phyloP scores from a whole-genome alignment of 2,797 vertebrate species.

The Coregonus suidteri region DNA sequence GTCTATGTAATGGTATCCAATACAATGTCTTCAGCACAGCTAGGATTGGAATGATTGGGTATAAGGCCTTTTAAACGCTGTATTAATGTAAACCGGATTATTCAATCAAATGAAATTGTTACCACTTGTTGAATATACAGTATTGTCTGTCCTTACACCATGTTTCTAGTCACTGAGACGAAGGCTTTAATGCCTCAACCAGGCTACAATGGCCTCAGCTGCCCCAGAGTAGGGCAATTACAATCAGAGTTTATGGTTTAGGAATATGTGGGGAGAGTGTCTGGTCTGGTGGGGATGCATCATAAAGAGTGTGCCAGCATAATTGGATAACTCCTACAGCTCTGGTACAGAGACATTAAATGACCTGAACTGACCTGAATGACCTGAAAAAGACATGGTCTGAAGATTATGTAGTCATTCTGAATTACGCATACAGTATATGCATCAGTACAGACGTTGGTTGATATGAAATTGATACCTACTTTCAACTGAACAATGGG shows the following conservation, averaged over 20 bases:
- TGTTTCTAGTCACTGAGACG: neutral
- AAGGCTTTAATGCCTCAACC: neutral
- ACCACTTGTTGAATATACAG: slow-evolving; percentile 23
- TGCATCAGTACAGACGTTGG: too few species aligned
- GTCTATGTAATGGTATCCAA: neutral
- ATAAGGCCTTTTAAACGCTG: slow-evolving; percentile 13
- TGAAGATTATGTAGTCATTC: too few species aligned
- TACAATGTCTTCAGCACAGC: neutral
- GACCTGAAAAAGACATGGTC: too few species aligned
- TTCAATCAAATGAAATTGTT: slow-evolving; percentile 45
- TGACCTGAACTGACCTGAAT: too few species aligned
- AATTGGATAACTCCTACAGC: neutral
- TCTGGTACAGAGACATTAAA: too few species aligned
- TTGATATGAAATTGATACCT: too few species aligned
- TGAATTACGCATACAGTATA: too few species aligned
- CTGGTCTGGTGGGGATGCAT: neutral
- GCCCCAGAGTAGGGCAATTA: slow-evolving; percentile 30
- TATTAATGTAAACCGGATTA: slow-evolving; percentile 15
- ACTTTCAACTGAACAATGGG: too few species aligned
- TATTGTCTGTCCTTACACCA: neutral
- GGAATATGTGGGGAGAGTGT: slow-evolving; percentile 13
- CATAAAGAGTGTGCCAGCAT: neutral
- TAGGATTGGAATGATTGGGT: neutral
- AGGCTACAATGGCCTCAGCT: neutral
- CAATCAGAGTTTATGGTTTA: slow-evolving; percentile 39